Evolutionary conservation across 1,140 invertebrate species (phyloP), one percentile per base, ranked within the genome.

Genomic region (Drosophila varians): DNA sequence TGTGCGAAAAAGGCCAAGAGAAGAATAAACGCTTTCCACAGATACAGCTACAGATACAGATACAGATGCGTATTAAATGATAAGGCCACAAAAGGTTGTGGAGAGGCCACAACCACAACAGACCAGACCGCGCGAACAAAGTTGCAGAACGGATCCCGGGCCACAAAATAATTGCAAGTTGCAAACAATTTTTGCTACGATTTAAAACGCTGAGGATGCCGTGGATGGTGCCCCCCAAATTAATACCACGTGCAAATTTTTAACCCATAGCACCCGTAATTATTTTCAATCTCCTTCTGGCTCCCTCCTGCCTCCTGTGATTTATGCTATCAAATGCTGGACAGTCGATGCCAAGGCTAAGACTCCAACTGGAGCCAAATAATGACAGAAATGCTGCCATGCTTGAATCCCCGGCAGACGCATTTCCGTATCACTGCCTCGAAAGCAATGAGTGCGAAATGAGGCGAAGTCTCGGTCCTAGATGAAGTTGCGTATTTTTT

Each of bases 61-160:
- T n/a, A n/a, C n/a, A n/a, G 78, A 83, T 83, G 74, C 78, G 79
- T 83, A 77, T 83, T 83, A 83, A 83, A 83, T 83, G 78, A 83
- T 83, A 83, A 72, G 71, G 64, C 62, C 57, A 58, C 62, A 55
- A 66, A 66, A 66, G 62, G 62, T 66, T 66, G 62, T 26, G 62
- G 62, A 65, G 60, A n/a, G n/a, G n/a, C n/a, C n/a, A n/a, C n/a
- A n/a, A 60, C 62, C 62, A 66, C 62, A 43, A 62, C 18, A 42
- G 7, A 16, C 38, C 74, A 49, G 55, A 36, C 47, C 43, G 43
- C 43, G 43, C 73, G 54, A 65, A 64, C 64, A 62, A 62, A 60
- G 70, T 79, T 70, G 58, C 53, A 49, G 53, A 19, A 21, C 40
- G n/a, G n/a, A 28, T 43, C 55, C 31, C 43, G 55, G 56, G n/a